A percentile compares a stretch with the other conserved stretches of the same genome.
Evolutionary conservation across 2,888 invertebrate species (phyloP).

Genomic region (Microchrysa polita): DNA sequence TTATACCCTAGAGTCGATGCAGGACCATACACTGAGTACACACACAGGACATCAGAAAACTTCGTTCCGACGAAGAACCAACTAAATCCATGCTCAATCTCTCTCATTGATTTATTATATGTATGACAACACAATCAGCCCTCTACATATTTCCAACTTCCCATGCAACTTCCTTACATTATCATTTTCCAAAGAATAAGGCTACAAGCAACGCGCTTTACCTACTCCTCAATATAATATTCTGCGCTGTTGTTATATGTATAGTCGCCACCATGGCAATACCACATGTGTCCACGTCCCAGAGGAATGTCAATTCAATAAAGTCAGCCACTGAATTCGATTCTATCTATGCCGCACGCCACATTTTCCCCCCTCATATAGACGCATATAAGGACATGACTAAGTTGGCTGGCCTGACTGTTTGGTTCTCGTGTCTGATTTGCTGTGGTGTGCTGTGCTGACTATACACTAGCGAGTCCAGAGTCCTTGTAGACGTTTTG

Average conservation of each 20-base stretch:
- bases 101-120: slow-evolving; percentile 1
- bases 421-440: no score
- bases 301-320: slow-evolving; percentile 16
- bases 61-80: background rate
- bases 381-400: background rate
- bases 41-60: no score
- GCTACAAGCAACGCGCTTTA: background rate
- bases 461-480: no score
- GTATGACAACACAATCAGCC: slow-evolving; percentile 11
- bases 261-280: background rate
- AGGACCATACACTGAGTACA: no score
- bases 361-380: background rate
- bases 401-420: background rate
- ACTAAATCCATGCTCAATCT: slow-evolving; percentile 6
- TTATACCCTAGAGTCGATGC: no score
- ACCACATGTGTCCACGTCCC: background rate
- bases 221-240: no score
- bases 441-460: no score
- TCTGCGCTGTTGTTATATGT: no score
- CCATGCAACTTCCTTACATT: background rate
- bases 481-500: no score
- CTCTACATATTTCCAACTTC: slow-evolving; percentile 4
- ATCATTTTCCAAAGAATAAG: slow-evolving; percentile 11
- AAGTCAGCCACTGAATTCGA: slow-evolving; percentile 5
- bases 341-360: background rate